These are phyloP conservation scores for Turnix velox DNA, from an alignment of 2,113 vertebrate genomes.

Conservation along the genomic window DNA sequence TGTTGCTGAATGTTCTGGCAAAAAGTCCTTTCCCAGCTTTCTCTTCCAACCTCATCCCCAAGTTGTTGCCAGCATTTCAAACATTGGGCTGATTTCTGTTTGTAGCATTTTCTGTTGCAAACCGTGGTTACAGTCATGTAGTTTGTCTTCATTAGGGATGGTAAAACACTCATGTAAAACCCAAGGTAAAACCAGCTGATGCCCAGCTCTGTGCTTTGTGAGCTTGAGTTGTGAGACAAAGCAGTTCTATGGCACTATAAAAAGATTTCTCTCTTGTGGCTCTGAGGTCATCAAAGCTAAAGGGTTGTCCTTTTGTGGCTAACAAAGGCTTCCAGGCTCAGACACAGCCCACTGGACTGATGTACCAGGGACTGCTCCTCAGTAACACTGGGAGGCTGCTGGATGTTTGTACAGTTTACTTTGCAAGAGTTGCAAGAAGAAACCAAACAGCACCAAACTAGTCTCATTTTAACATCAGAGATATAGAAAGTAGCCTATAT, in stretches of 20 bases:
- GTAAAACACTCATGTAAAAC: not conserved
- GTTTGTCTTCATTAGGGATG: not conserved
- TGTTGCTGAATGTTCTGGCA: too few relatives aligned
- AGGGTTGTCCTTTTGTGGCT: not conserved
- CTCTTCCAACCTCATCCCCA: accelerated
- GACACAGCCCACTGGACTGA: not conserved
- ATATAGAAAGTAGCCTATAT: not conserved
- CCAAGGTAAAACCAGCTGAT: not conserved
- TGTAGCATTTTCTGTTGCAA: not conserved
- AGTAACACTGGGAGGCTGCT: not conserved
- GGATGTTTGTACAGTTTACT: not conserved
- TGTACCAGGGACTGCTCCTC: not conserved
- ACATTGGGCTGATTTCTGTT: not conserved
- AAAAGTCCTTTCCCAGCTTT: too few relatives aligned
- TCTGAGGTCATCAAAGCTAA: not conserved
- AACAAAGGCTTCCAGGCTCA: not conserved
- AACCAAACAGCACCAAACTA: not conserved
- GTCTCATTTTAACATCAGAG: not conserved
- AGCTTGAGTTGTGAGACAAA: not conserved
- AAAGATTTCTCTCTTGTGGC: not conserved
- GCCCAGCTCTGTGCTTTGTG: not conserved
- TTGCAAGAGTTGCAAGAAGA: not conserved
- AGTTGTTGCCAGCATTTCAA: not conserved
- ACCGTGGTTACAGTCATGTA: not conserved
- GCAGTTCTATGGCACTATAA: not conserved